A percentile compares a stretch with the other conserved stretches of the same genome.
These are phyloP conservation scores for Cryptomyrus ogoouensis DNA, from an alignment of 2,113 vertebrate species.

Conservation along the genomic window DNA sequence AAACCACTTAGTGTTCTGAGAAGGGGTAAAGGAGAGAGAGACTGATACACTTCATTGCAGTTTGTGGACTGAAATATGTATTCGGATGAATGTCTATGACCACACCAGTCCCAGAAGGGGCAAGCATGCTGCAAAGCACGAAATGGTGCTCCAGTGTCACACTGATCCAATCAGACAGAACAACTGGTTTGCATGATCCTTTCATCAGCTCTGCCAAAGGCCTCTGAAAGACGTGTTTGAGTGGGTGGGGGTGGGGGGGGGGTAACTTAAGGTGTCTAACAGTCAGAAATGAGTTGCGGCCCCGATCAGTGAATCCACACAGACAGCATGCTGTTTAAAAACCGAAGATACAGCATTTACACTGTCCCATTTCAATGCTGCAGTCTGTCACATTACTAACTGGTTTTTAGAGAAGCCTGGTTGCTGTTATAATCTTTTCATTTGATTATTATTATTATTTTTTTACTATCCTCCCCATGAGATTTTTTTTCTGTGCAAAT, in stretches of 20 bases:
- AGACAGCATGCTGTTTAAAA: background rate
- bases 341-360: slow-evolving; percentile 12
- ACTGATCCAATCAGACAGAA: background rate
- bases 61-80: background rate
- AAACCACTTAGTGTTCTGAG: background rate
- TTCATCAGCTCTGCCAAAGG: background rate
- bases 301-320: slow-evolving; percentile 8
- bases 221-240: background rate
- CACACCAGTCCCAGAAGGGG: background rate
- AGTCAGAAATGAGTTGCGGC: background rate
- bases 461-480: background rate
- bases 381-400: slow-evolving; percentile 14
- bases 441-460: background rate
- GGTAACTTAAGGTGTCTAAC: background rate
- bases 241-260: background rate
- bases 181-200: background rate
- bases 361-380: slow-evolving; percentile 3
- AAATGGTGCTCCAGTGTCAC: background rate
- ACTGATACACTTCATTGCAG: slow-evolving; percentile 1
- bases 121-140: background rate
- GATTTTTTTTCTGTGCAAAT: background rate
- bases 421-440: slow-evolving; percentile 4
- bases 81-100: background rate
- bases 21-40: background rate
- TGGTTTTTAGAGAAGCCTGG: slow-evolving; percentile 15